A percentile compares a stretch with the other conserved stretches of the same genome.
These are phyloP conservation scores for Xestia ashworthii DNA, from an alignment of 2,888 invertebrate species.

Conservation along the genomic window DNA sequence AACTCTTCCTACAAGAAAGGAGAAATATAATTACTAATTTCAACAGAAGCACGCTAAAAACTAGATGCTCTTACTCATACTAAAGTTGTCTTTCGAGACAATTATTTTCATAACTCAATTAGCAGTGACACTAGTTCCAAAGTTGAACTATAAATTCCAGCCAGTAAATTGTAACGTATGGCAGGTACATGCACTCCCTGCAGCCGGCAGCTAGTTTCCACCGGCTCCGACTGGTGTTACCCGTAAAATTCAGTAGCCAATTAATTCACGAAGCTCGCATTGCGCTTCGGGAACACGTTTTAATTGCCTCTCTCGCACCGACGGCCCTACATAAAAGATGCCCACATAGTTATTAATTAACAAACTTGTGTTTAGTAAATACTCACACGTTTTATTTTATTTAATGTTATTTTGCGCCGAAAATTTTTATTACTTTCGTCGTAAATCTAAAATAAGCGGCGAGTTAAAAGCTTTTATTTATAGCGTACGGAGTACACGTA, in stretches of 20 bases:
- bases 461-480: conserved; percentile 79
- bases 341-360: conserved; percentile 68
- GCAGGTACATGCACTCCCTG: conserved; percentile 33
- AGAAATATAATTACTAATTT: neutral
- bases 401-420: conserved; percentile 50
- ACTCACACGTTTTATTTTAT: conserved; percentile 37
- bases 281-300: conserved; percentile 65
- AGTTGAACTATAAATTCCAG: conserved; percentile 41
- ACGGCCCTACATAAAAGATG: conserved; percentile 64
- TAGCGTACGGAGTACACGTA: conserved; percentile 65
- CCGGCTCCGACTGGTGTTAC: conserved; percentile 49
- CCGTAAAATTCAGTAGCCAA: conserved; percentile 71
- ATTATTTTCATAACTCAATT: conserved; percentile 22
- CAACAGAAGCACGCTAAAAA: neutral
- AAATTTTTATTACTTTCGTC: conserved; percentile 64
- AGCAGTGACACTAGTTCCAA: conserved; percentile 22
- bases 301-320: conserved; percentile 73
- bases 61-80: too few species aligned
- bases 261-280: conserved; percentile 68
- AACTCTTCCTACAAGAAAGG: conserved; percentile 14
- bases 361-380: conserved; percentile 62
- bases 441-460: conserved; percentile 74
- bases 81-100: neutral
- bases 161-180: conserved; percentile 42
- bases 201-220: conserved; percentile 55